Evolutionary conservation across 2,797 vertebrate genomes (phyloP).

Genomic region (Dipus sagitta): DNA sequence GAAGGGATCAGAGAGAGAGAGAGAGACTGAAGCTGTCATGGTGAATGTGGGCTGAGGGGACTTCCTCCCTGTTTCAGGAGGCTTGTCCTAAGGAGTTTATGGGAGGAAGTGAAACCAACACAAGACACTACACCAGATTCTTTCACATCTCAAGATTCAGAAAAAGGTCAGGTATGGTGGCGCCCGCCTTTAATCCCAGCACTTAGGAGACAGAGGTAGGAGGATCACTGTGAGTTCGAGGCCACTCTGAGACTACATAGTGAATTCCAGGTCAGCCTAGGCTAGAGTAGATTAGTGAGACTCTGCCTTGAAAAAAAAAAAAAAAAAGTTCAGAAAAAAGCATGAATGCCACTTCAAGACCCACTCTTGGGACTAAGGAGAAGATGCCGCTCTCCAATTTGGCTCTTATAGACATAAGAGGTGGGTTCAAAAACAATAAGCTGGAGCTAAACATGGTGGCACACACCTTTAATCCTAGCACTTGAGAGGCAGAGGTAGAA

Average conservation of each 20-base stretch:
- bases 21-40: background rate
- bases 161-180: too few species aligned
- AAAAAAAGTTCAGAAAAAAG: background rate
- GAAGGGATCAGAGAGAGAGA: slow-evolving; percentile 65
- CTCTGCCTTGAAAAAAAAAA: too few species aligned
- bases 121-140: slow-evolving; percentile 7
- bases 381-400: background rate
- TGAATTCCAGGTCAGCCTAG: too few species aligned
- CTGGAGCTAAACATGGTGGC: too few species aligned
- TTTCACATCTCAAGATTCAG: background rate
- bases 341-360: background rate
- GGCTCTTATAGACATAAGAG: background rate
- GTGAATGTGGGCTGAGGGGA: background rate
- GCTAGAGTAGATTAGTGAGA: too few species aligned
- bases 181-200: too few species aligned
- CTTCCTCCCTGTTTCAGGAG: background rate
- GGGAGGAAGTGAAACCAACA: slow-evolving; percentile 52
- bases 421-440: background rate
- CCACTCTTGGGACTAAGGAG: background rate
- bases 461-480: too few species aligned
- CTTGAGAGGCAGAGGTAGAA: too few species aligned
- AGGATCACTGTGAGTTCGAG: too few species aligned
- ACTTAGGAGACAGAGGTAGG: too few species aligned
- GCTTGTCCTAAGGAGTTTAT: slow-evolving; percentile 17
- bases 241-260: too few species aligned